Base-by-base conservation (phyloP, 2,113 vertebrate species). In the Boulengeromyrus knoepffleri region DNA sequence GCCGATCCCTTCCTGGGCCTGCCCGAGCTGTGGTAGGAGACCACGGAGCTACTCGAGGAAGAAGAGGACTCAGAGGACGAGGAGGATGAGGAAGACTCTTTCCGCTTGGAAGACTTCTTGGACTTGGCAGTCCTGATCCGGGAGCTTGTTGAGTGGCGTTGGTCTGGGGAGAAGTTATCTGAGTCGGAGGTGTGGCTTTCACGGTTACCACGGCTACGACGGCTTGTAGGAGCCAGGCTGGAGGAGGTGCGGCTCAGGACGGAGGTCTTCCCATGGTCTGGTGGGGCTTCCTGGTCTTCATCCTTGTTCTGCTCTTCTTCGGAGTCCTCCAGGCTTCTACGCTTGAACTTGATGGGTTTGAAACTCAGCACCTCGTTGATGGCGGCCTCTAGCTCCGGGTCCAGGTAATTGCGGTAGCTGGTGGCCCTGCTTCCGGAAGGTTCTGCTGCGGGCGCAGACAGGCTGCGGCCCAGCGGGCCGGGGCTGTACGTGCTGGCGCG, bases 351-450 rank as follows among this genome's bases (percentile, higher is more conserved):
- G 85, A 94, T 95, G 7, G 97, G 97, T 91, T 97, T 98, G 94
- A 99, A 99, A 94, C 96, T 99, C 90, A 99, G 93, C 84, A 99
- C 98, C 93, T 99, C 99, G 0, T 97, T 97, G 94, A 99, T 99
- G 52, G 99, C 98, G 0, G 98, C 97, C 92, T 99, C 99, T 90
- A 99, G 94, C 89, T 98, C 97, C 0, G 98, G 98, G 94, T 99
- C 99, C 45, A 99, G 94, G 95, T 98, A 99, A 93, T 97, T 98
- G 88, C 94, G 96, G 47, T 97, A 97, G 24, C 85, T 31, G 8
- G 47, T 87, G n/a, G 95, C 92, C 89, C 95, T 96, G 85, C 94
- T 3, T 0, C 96, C 93, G 1, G 96, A 91, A 0, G 90, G 27
- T 0, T 93, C 93, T 0, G 95, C 96, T 0, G 96, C 96, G 0